These are phyloP conservation scores for Coluber constrictor DNA, from an alignment of 2,797 vertebrate species.

Conservation along the genomic window DNA sequence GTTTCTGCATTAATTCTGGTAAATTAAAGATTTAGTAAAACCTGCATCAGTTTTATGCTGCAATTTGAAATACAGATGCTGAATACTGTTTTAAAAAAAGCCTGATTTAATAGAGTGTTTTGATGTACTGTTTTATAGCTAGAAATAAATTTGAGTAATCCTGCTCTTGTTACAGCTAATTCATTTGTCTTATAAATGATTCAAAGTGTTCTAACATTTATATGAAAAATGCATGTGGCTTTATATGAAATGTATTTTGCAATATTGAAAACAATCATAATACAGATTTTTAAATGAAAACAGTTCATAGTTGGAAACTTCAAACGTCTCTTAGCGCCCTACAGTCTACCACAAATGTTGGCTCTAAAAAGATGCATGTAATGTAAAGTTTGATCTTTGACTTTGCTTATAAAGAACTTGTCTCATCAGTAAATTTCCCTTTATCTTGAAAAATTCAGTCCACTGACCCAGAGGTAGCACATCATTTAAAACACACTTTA, in stretches of 20 bases:
- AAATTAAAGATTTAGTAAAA: constrained; percentile 2
- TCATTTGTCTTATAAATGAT: constrained; percentile 39
- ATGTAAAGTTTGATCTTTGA: neutral
- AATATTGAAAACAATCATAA: constrained; percentile 27
- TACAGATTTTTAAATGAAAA: constrained; percentile 27
- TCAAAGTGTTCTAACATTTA: constrained; percentile 46
- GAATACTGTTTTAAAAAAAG: constrained; percentile 14
- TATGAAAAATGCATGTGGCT: constrained; percentile 48
- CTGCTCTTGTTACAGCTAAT: constrained; percentile 36
- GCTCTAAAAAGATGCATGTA: constrained; percentile 47
- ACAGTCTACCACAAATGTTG: constrained; percentile 32
- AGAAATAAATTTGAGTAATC: constrained; percentile 25
- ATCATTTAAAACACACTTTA: neutral
- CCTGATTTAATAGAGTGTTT: neutral
- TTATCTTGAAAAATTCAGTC: constrained; percentile 36
- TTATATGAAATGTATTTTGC: constrained; percentile 44
- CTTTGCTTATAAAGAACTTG: constrained; percentile 26
- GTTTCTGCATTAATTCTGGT: constrained; percentile 6
- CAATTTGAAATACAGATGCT: constrained; percentile 1
- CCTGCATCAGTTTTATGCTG: neutral
- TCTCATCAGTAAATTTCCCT: constrained; percentile 36
- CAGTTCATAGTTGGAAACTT: constrained; percentile 23
- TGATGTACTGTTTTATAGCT: constrained; percentile 34
- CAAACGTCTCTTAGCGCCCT: neutral
- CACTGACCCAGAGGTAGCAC: constrained; percentile 38